Evolutionary conservation across 2,888 invertebrate species (phyloP), one percentile per base, ranked within the genome.

Genomic region (Amblyjoppa fuscipennis): DNA sequence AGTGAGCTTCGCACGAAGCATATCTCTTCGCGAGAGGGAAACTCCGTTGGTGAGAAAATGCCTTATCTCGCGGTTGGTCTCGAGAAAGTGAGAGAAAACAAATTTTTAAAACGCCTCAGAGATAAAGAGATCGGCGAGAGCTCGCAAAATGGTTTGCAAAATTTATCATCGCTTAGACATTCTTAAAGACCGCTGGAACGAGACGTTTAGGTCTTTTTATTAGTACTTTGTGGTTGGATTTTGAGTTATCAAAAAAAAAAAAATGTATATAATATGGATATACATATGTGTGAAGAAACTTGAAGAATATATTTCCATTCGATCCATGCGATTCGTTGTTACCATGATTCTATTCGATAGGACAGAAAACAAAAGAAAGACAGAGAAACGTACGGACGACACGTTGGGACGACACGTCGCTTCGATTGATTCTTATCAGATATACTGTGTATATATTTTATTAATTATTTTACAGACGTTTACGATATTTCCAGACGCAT

Each of bases 301-400:
- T 49, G 41, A n/a, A n/a, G 11, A 28, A 80, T 80, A 79, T 83
- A 28, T 51, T 80, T 83, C 80, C 85, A 83, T 85, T 83, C 83
- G 83, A 83, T 81, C 53, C 68, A 34, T n/a, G 79, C 79, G 66
- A 71, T 71, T 76, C 5, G 51, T 31, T 41, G 11, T 78, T 66
- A 69, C 45, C 69, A 56, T 69, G 51, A 25, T 78, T 71, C 34
- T 53, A 56, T 51, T 38, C 59, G 64, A 71, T 53, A 59, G 73
- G 56, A 77, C 69, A 45, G 51, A 79, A 71, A 71, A 41, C 41
- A 16, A 61, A 71, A 38, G 70, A 69, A 56, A 41, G 38, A 73
- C 3, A 28, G 25, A 66, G 16, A 31, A 78, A 74, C 51, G 41
- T 41, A 53, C 25, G 53, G 38, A 75, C 71, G 81, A 82, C 85